Percentiles rank a stretch among this genome's conserved stretches.
Conservation (phyloP, 1,140 invertebrate species). For the Ridgeia piscesae region DNA sequence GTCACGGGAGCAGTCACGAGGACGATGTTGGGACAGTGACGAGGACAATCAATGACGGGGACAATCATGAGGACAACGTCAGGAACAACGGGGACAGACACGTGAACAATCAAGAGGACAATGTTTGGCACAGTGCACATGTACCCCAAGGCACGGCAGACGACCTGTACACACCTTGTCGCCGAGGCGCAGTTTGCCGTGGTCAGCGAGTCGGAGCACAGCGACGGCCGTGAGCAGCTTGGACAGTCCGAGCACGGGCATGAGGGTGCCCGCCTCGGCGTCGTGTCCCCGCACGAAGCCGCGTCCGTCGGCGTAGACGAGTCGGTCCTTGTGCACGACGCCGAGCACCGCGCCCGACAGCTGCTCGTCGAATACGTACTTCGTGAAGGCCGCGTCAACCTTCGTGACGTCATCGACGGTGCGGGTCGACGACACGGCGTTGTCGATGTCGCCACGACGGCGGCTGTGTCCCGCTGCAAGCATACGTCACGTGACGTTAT, state of each 20-base stretch:
- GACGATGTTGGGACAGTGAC: too few species aligned
- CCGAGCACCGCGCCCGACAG: conserved; percentile 46
- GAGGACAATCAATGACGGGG: too few species aligned
- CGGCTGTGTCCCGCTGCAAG: background rate
- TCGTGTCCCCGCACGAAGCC: background rate
- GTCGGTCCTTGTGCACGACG: conserved; percentile 40
- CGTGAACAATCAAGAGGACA: background rate
- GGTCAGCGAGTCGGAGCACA: conserved; percentile 42
- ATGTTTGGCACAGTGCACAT: background rate
- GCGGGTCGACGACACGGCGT: background rate
- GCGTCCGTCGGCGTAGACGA: conserved; percentile 40
- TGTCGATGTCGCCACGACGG: background rate
- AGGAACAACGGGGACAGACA: too few species aligned
- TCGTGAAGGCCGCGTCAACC: background rate
- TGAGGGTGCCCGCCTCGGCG: conserved; percentile 15
- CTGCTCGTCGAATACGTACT: conserved; percentile 32
- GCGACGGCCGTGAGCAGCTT: conserved; percentile 49
- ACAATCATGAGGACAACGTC: too few species aligned
- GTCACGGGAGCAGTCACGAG: too few species aligned
- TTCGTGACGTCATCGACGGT: background rate
- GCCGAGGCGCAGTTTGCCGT: conserved; percentile 35
- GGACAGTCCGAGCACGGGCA: conserved; percentile 43
- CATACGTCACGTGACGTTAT: background rate
- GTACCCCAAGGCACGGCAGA: background rate
- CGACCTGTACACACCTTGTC: conserved; percentile 26